phyloP scores from a whole-genome alignment of 2,113 vertebrate genomes.

The Myrmecophaga tridactyla region DNA sequence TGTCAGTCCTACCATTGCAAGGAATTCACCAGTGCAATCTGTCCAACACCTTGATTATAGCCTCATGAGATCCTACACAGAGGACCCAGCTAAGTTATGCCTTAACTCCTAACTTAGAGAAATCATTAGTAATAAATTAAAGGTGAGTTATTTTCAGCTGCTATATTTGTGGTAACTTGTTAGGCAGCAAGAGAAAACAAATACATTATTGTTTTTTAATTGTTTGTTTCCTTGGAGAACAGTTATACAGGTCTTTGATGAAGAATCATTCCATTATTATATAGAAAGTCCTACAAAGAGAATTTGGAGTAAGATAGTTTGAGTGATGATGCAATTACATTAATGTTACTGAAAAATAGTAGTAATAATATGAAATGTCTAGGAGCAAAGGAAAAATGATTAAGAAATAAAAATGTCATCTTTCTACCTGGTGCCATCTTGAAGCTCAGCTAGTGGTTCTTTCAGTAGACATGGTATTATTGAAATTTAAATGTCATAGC shows the following conservation, averaged over 20 bases:
- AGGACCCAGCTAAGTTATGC: background rate
- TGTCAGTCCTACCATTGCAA: background rate
- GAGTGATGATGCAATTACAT: slow-evolving; percentile 12
- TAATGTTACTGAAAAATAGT: background rate
- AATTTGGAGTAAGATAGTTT: background rate
- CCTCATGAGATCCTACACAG: background rate
- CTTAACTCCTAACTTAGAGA: background rate
- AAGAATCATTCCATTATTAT: background rate
- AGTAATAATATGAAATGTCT: background rate
- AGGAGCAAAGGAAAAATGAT: slow-evolving; percentile 9
- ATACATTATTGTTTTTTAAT: background rate
- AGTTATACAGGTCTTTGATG: background rate
- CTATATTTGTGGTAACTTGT: background rate
- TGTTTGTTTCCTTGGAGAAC: background rate
- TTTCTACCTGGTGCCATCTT: slow-evolving; percentile 5
- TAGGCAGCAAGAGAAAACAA: background rate
- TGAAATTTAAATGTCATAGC: slow-evolving; percentile 81
- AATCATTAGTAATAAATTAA: background rate
- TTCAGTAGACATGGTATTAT: slow-evolving; percentile 22
- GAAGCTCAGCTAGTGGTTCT: slow-evolving; percentile 42
- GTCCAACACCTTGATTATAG: background rate
- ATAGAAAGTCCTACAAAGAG: background rate
- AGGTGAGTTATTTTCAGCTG: background rate
- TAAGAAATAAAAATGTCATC: slow-evolving; percentile 8
- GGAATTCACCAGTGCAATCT: background rate